These are phyloP conservation scores for Mus minutoides DNA, from an alignment of 2,797 vertebrate species.

Conservation along the genomic window DNA sequence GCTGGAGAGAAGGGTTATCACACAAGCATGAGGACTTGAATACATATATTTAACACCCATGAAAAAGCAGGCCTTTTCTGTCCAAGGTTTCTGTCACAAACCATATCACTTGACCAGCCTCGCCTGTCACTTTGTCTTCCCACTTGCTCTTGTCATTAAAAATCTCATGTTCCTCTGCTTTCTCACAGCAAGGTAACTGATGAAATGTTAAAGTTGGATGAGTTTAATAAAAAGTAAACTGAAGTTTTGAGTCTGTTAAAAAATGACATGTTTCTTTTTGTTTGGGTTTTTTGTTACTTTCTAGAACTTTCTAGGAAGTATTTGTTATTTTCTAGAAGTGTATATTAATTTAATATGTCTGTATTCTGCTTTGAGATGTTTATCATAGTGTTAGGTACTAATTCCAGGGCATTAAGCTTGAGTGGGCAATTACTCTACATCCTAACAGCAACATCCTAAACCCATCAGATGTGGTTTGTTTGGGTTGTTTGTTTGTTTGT, in stretches of 20 bases:
- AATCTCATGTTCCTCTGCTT: not conserved
- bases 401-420: not conserved
- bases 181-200: not conserved
- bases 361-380: not conserved
- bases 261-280: not conserved
- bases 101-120: not conserved
- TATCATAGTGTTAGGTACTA: not conserved
- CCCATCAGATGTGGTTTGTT: not conserved
- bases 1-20: not conserved
- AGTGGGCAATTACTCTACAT: not conserved
- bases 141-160: not conserved
- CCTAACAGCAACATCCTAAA: not conserved
- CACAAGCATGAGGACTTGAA: not conserved
- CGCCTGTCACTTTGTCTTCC: not conserved
- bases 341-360: constrained; percentile 24
- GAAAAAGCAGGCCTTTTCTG: not conserved
- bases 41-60: not conserved
- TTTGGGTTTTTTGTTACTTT: constrained; percentile 9
- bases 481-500: too few species aligned
- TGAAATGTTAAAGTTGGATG: not conserved
- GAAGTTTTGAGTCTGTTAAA: not conserved
- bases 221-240: constrained; percentile 2
- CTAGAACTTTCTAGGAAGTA: not conserved
- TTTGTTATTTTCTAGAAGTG: not conserved
- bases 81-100: not conserved